Evolutionary conservation across 1,140 invertebrate species (phyloP), one percentile per base, ranked within the genome.

Genomic region (Ostrea edulis): DNA sequence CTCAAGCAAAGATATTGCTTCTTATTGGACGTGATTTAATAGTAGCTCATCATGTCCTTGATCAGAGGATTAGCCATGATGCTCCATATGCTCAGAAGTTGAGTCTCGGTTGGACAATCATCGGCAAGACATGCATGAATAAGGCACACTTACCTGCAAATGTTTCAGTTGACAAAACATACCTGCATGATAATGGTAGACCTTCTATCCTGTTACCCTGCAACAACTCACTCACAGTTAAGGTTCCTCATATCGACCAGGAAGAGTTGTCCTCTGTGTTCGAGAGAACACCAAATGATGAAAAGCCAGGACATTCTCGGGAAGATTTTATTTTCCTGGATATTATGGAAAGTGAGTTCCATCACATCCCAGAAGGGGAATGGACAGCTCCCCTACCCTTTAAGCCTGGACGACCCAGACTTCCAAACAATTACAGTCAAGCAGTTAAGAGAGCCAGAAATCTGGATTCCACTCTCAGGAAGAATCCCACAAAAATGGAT

Each of bases 51-150:
- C 85, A 88, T 25, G 87, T 90, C 0, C 5, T 65, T 5, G 87
- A 90, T 2, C 89, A 90, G 25, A 84, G 44, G 12, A 81, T 71
- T 22, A 71, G 87, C 2, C 8, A 44, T 8, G 17, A 53, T 11
- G 35, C 82, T n/a, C 89, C 87, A 0, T 88, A 86, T 84, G 89
- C 87, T 22, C 85, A 90, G 44, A 68, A 55, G 12, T 82, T 88
- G 44, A 20, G 55, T 9, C 44, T 88, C 0, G 87, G 87, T 7
- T 90, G 89, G 87, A 85, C 65, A 0, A 85, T 90, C 44, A 71
- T 88, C 7, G 87, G 89, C 0, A 82, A 88, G 0, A 62, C 86
- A 0, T 90, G 87, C 35, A 29, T 90, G 3, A 29, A 25, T 22
- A 62, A 71, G 58, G 35, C 44, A 25, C 86, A 87, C 29, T 17